Base-by-base conservation (phyloP, 2,113 vertebrate genomes). In the Pelecanoides urinatrix region DNA sequence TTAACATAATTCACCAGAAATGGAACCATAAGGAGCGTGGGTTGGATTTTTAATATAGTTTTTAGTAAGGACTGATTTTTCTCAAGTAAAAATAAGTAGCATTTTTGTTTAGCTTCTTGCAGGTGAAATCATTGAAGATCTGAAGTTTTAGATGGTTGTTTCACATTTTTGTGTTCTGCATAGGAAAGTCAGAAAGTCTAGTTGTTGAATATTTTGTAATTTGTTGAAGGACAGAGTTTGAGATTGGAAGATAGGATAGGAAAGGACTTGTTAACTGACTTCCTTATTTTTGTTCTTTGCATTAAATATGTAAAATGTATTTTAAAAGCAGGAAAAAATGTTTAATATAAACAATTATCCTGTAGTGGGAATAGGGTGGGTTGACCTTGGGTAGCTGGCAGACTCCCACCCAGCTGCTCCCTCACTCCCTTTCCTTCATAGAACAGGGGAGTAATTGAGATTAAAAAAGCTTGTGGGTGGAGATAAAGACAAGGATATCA, bases 1-100 rank as follows among this genome's bases (percentile, higher is more conserved):
- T 75, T 56, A 71, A 86, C 42, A 90, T 56, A 70, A 88, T 87
- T 94, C 50, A 67, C 61, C 25, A 88, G 61, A 78, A 95, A 55
- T 58, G 27, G 36, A 90, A 81, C 42, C 75, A 92, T 90, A 56
- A 53, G 56, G 38, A 92, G 27, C 1, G 13, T 84, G 49, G 87
- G 78, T 9, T 90, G 32, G 13, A 86, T 84, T 97, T 90, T 88
- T 44, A 91, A 87, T 56, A 36, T 13, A 36, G 26, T 27, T 65
- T 94, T 84, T 45, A 92, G 16, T 30, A 94, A 71, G 18, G 19
- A 76, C 36, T 86, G 29, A 45, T 71, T 78, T 94, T 91, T 86
- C 21, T 58, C 15, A 87, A 56, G 23, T 58, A 77, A 89, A 84
- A 91, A 36, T 68, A 88, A 62, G 7, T 29, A 79, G 7, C 2